Evolutionary conservation across 1,140 invertebrate species (phyloP).

Genomic region (Ganaspis sp.): DNA sequence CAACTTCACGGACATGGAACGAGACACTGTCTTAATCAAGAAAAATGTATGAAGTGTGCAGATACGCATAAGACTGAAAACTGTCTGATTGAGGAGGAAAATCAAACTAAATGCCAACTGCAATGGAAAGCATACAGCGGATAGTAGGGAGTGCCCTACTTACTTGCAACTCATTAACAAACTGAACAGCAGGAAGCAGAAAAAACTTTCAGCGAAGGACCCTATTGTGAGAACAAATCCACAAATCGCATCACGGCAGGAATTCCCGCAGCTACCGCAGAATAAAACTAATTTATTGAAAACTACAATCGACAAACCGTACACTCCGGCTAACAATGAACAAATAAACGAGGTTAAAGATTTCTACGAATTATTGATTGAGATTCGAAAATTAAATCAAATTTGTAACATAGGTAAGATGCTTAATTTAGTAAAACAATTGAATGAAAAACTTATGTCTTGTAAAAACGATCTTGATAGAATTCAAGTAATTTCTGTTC

Average conservation of each 20-base stretch:
- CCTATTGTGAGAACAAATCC: not conserved
- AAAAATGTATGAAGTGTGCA: not conserved
- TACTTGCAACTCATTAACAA: no score
- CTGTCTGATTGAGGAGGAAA: not conserved
- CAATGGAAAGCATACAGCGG: not conserved
- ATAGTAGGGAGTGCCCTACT: not conserved
- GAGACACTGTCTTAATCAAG: not conserved
- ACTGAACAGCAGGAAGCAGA: no score
- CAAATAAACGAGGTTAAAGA: no score
- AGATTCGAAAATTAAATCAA: not conserved
- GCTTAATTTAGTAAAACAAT: not conserved
- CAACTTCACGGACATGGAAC: not conserved
- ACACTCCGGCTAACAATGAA: no score
- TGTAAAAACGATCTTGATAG: slow-evolving; percentile 50
- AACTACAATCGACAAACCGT: no score
- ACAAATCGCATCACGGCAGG: not conserved
- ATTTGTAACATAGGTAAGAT: not conserved
- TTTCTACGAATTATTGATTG: not conserved
- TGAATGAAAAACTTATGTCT: slow-evolving; percentile 37
- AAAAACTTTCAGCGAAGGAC: no score
- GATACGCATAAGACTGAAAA: not conserved
- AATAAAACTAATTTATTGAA: no score
- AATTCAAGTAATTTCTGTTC: slow-evolving; percentile 65
- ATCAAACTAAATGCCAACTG: not conserved
- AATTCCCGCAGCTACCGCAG: not conserved